Evolutionary conservation across 2,888 invertebrate genomes (phyloP), one percentile per base, ranked within the genome.

Genomic region (Nomada flava): DNA sequence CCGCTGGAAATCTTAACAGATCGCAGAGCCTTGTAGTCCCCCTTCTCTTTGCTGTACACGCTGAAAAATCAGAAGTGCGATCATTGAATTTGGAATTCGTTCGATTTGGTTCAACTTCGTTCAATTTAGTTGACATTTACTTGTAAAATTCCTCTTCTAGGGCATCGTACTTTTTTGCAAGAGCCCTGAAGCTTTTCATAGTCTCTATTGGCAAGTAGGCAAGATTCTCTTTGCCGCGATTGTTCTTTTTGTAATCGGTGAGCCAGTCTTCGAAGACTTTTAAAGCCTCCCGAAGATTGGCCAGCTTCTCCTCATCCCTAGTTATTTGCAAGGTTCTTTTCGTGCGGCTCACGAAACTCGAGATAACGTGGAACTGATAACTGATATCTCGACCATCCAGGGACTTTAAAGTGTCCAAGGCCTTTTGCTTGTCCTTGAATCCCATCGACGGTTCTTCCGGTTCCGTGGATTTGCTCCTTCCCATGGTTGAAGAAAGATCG

Each of bases 21-120:
- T 44, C 97, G 95, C 77, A 97, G 94, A 71, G 96, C 95, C 92
- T 97, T 97, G 92, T 97, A 96, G 84, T 96, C 95, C 0, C 97
- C 97, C 15, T 95, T 95, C 5, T 95, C 96, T 0, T 94, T 93
- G 69, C 94, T 93, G 92, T 97, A 97, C 0, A 96, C 96, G 0
- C 91, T 91, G 77, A 47, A 82, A 79, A 77, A n/a, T 50, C 9
- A 52, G 36, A 1, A n/a, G 23, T 60, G 59, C 44, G 23, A 53
- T 75, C 52, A 44, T 11, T 26, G 13, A 2, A 44, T 26, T 57
- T 36, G 36, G 36, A 36, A 0, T 36, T 36, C 15, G 15, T 3
- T 15, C 47, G 47, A 47, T 47, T 4, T 5, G 2, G 26, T 11
- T 26, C 13, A 2, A 36, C 20, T 52, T 7, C 36, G 36, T 1